Conservation (phyloP, 2,797 vertebrate genomes). For the Galaxias olidus region DNA sequence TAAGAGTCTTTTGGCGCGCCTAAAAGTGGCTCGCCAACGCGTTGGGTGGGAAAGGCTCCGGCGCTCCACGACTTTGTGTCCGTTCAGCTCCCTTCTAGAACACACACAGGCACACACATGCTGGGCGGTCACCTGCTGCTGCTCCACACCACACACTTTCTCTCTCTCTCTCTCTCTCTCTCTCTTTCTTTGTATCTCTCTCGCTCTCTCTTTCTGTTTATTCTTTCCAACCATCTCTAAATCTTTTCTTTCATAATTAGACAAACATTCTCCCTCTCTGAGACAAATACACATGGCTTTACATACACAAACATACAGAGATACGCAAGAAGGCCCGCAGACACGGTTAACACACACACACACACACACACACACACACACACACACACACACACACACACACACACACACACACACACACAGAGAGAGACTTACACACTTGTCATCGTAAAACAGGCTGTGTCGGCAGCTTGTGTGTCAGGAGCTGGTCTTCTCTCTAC, state of each 20-base stretch:
- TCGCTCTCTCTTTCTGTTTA: slow-evolving; percentile 22
- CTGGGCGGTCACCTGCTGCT: slow-evolving; percentile 73
- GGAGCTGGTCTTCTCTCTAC: slow-evolving; percentile 65
- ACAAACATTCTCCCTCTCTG: slow-evolving; percentile 19
- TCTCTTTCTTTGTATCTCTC: slow-evolving; percentile 46
- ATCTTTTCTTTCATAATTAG: too few species aligned
- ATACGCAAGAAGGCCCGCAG: slow-evolving; percentile 11
- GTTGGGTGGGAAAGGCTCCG: slow-evolving; percentile 57
- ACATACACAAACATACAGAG: slow-evolving; percentile 29
- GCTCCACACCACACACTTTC: slow-evolving; percentile 50
- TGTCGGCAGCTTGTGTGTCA: slow-evolving; percentile 64
- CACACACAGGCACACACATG: slow-evolving; percentile 36
- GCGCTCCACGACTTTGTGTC: slow-evolving; percentile 6
- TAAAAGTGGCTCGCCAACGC: slow-evolving; percentile 64
- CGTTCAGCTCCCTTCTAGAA: slow-evolving; percentile 33
- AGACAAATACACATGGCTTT: too few species aligned
- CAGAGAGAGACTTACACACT: slow-evolving; percentile 45
- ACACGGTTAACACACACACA: slow-evolving; percentile 18
- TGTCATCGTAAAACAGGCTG: slow-evolving; percentile 71
- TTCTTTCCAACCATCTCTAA: background rate
- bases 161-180: slow-evolving; percentile 35
- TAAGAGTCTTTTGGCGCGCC: slow-evolving; percentile 59
- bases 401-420: slow-evolving; percentile 30
- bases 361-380: slow-evolving; percentile 15
- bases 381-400: slow-evolving; percentile 21